Evolutionary conservation across 2,113 vertebrate genomes (phyloP).

Genomic region (Anoplopoma fimbria): DNA sequence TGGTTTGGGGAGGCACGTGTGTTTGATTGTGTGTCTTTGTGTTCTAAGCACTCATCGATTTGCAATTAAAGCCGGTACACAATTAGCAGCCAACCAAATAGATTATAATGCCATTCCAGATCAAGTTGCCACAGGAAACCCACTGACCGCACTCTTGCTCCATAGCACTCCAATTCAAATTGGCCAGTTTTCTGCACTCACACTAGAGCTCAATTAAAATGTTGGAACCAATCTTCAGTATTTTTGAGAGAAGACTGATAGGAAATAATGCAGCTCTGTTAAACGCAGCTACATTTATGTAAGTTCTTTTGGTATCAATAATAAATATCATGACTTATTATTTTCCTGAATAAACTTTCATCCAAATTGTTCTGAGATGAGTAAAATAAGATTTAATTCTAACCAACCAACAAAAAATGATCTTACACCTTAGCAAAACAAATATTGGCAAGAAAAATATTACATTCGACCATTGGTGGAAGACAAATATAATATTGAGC

Average conservation of each 20-base stretch:
- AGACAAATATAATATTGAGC: background rate
- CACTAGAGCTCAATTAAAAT: background rate
- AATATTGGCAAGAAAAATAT: background rate
- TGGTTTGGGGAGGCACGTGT: conserved; percentile 22
- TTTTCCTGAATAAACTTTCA: background rate
- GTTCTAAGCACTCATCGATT: conserved; percentile 32
- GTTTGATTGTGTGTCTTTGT: conserved; percentile 44
- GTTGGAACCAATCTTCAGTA: background rate
- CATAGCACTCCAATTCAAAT: conserved; percentile 4
- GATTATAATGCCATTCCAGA: conserved; percentile 32
- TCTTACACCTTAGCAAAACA: background rate
- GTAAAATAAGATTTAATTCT: background rate
- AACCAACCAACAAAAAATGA: background rate
- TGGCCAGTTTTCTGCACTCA: conserved; percentile 3
- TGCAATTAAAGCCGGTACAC: conserved; percentile 41
- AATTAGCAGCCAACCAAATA: conserved; percentile 34
- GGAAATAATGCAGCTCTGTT: background rate
- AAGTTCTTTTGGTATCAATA: background rate
- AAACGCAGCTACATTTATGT: background rate
- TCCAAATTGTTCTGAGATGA: background rate
- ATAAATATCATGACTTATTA: background rate
- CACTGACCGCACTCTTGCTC: background rate
- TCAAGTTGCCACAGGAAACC: conserved; percentile 32
- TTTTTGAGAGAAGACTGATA: conserved; percentile 3
- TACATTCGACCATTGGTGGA: background rate